phyloP scores from a whole-genome alignment of 2,113 vertebrate genomes.

The Odobenus rosmarus region DNA sequence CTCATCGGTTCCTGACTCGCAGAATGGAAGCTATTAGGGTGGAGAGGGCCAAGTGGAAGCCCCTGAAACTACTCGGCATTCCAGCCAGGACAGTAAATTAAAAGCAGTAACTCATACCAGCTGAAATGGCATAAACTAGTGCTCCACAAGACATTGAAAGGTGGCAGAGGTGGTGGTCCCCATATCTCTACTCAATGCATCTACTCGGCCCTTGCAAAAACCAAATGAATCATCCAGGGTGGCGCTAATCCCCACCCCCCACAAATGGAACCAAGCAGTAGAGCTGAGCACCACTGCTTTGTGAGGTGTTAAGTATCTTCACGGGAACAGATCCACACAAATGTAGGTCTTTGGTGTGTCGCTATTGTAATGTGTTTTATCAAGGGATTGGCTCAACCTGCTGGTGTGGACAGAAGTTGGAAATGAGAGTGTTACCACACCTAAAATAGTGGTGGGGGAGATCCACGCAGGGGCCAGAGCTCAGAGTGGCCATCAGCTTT shows the following conservation, averaged over 20 bases:
- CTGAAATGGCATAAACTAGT: slow-evolving; percentile 9
- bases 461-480: background rate
- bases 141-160: background rate
- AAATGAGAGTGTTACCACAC: background rate
- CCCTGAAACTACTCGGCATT: background rate
- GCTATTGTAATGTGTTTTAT: background rate
- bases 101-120: slow-evolving; percentile 55
- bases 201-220: background rate
- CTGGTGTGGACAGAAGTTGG: background rate
- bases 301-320: background rate
- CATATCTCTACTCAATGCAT: slow-evolving; percentile 11
- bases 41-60: slow-evolving; percentile 42
- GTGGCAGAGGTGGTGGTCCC: background rate
- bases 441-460: background rate
- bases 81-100: slow-evolving; percentile 41
- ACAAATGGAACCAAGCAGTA: background rate
- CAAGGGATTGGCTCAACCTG: background rate
- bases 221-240: background rate
- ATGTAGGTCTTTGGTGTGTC: background rate
- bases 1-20: background rate
- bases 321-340: background rate
- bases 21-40: slow-evolving; percentile 17
- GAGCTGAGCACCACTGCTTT: background rate
- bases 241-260: background rate
- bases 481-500: background rate